phyloP scores from a whole-genome alignment of 2,113 vertebrate species.

The Toxotes jaculatrix region DNA sequence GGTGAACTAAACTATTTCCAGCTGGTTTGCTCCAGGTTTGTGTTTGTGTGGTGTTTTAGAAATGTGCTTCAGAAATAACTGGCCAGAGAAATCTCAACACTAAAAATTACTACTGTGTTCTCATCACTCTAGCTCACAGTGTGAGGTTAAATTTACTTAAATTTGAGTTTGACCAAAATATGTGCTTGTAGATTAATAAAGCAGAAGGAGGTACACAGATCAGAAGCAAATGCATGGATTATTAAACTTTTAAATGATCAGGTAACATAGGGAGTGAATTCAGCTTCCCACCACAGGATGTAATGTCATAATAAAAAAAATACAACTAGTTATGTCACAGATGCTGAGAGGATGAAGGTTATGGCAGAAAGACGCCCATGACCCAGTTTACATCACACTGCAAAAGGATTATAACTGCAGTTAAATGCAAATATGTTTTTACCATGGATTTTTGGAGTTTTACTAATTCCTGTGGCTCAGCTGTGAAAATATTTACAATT shows the following conservation, averaged over 20 bases:
- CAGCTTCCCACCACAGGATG: neutral
- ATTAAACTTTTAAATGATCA: conserved; percentile 38
- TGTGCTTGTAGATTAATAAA: conserved; percentile 20
- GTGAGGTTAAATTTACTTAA: neutral
- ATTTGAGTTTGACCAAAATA: conserved; percentile 13
- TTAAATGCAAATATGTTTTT: conserved; percentile 4
- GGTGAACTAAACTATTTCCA: neutral
- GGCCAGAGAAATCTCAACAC: neutral
- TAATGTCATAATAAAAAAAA: conserved; percentile 36
- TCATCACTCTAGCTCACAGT: neutral
- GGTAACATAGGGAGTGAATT: neutral
- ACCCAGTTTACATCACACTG: conserved; percentile 29
- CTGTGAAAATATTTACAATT: neutral
- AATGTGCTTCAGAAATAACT: neutral
- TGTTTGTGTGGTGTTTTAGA: neutral
- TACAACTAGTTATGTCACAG: conserved; percentile 32
- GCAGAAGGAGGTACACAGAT: neutral
- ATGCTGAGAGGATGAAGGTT: conserved; percentile 4
- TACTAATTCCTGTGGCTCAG: neutral
- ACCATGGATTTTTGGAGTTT: neutral
- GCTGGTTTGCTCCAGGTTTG: neutral
- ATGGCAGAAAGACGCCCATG: conserved; percentile 25
- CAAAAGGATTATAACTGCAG: conserved; percentile 18
- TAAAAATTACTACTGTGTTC: neutral
- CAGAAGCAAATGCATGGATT: conserved; percentile 11